Percentiles rank a stretch among this genome's conserved stretches.
Evolutionary conservation across 2,888 invertebrate genomes (phyloP).

Genomic region (Geotrupes spiniger): DNA sequence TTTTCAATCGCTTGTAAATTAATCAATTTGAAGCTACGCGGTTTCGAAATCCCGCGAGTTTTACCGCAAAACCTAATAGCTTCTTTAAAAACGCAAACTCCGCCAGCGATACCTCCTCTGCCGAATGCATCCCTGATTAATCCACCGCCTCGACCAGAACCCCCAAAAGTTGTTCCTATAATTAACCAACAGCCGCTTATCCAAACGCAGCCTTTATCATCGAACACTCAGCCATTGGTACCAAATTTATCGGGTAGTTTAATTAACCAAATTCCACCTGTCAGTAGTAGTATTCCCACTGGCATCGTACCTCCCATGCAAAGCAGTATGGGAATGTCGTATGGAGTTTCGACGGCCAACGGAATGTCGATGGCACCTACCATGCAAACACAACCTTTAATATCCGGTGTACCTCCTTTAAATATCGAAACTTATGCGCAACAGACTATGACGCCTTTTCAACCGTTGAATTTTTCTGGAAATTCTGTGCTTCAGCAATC

Average conservation of each 20-base stretch:
- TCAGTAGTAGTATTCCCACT: slow-evolving; percentile 27
- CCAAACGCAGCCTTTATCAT: slow-evolving; percentile 19
- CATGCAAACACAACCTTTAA: slow-evolving; percentile 21
- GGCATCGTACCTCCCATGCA: slow-evolving; percentile 35
- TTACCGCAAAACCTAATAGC: slow-evolving; percentile 75
- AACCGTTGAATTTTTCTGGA: too few relatives aligned
- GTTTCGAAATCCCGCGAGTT: slow-evolving; percentile 83
- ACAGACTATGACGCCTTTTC: slow-evolving; percentile 28
- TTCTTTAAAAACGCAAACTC: slow-evolving; percentile 58
- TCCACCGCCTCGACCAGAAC: slow-evolving; percentile 47
- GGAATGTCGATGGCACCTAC: slow-evolving; percentile 10
- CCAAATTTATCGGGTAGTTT: slow-evolving; percentile 10
- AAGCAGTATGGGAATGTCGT: slow-evolving; percentile 15
- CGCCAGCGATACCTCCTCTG: slow-evolving; percentile 40
- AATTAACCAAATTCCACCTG: slow-evolving; percentile 17
- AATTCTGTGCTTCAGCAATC: too few relatives aligned
- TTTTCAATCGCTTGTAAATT: slow-evolving; percentile 97
- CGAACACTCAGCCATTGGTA: slow-evolving; percentile 12
- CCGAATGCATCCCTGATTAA: slow-evolving; percentile 38
- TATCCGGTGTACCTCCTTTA: slow-evolving; percentile 18
- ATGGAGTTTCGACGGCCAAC: background rate
- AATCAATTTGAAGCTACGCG: slow-evolving; percentile 88
- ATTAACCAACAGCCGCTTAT: slow-evolving; percentile 43
- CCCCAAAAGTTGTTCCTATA: slow-evolving; percentile 46
- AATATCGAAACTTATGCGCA: too few relatives aligned